Percentiles rank a stretch among this genome's conserved stretches.
Conservation (phyloP, 2,888 invertebrate genomes). For the Drosophila fulvimacula region DNA sequence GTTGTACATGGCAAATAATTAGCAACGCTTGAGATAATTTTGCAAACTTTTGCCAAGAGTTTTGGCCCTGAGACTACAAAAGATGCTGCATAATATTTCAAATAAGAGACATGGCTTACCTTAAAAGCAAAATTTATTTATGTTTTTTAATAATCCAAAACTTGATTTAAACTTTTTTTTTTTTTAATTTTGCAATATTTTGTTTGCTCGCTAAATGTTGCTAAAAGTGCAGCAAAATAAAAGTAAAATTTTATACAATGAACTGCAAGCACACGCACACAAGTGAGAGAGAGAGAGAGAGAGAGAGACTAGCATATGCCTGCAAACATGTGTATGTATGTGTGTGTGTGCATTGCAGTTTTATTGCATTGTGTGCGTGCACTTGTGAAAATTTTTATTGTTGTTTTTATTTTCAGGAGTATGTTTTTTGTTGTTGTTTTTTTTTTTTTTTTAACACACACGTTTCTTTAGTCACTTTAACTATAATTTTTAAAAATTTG, state of each 20-base stretch:
- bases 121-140: conserved; percentile 7
- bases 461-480: not conserved
- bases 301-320: conserved; percentile 18
- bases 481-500: conserved; percentile 9
- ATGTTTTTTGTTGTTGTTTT: conserved; percentile 10
- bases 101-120: conserved; percentile 31
- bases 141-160: conserved; percentile 28
- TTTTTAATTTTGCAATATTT: conserved; percentile 1
- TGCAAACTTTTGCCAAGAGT: conserved; percentile 55
- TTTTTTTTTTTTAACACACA: conserved; percentile 8
- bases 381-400: conserved; percentile 58
- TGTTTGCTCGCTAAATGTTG: conserved; percentile 10
- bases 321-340: conserved; percentile 22
- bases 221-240: conserved; percentile 32
- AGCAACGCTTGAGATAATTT: conserved; percentile 78
- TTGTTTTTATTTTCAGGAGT: conserved; percentile 16
- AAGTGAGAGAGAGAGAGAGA: conserved; percentile 18
- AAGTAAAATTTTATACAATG: conserved; percentile 27
- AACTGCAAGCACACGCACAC: conserved; percentile 23
- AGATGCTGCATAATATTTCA: conserved; percentile 1
- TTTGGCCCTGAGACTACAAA: conserved; percentile 61
- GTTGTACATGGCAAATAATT: conserved; percentile 71
- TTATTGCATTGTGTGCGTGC: conserved; percentile 46
- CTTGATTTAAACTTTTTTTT: not conserved
- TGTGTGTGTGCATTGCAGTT: conserved; percentile 36